Percentiles rank a stretch among this genome's conserved stretches.
Evolutionary conservation across 30 jellyfish, hydroid and myxozoan genomes (phyloP).

Genomic region (Haliclystus octoradiatus): DNA sequence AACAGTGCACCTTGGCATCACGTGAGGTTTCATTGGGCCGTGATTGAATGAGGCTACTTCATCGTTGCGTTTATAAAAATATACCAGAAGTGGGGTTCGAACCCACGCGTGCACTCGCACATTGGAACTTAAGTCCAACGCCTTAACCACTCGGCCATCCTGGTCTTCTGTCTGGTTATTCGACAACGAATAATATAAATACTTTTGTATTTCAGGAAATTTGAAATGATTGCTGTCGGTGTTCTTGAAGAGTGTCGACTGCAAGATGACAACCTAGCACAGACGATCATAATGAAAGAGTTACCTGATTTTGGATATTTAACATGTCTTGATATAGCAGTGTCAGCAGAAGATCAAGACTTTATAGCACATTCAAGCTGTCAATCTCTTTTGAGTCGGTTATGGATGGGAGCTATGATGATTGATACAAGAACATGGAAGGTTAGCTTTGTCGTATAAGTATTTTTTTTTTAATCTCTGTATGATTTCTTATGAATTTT

Average conservation of each 20-base stretch:
- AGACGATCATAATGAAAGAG: slow-evolving; percentile 67
- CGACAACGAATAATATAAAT: too few relatives aligned
- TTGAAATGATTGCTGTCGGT: slow-evolving; percentile 83
- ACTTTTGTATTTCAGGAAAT: slow-evolving; percentile 22
- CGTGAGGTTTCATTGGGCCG: too few relatives aligned
- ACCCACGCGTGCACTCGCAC: too few relatives aligned
- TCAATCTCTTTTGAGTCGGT: slow-evolving; percentile 68
- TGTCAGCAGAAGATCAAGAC: slow-evolving; percentile 83
- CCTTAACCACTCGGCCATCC: too few relatives aligned
- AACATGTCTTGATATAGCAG: slow-evolving; percentile 88
- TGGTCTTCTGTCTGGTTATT: too few relatives aligned
- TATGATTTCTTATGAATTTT: too few relatives aligned
- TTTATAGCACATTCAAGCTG: slow-evolving; percentile 91
- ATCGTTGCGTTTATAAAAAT: too few relatives aligned
- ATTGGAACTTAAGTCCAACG: too few relatives aligned
- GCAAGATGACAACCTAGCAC: slow-evolving; percentile 82
- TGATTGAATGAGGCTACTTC: too few relatives aligned
- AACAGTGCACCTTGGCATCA: too few relatives aligned
- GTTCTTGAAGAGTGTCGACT: slow-evolving; percentile 86
- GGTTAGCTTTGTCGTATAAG: slow-evolving; percentile 32
- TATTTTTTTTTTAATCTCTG: too few relatives aligned
- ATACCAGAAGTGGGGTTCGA: too few relatives aligned
- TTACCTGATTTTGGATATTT: slow-evolving; percentile 72
- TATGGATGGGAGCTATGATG: slow-evolving; percentile 93
- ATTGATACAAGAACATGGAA: slow-evolving; percentile 49